Percentiles rank a stretch among this genome's conserved stretches.
Conservation (phyloP, 1,140 invertebrate species). For the Calycopis cecrops region DNA sequence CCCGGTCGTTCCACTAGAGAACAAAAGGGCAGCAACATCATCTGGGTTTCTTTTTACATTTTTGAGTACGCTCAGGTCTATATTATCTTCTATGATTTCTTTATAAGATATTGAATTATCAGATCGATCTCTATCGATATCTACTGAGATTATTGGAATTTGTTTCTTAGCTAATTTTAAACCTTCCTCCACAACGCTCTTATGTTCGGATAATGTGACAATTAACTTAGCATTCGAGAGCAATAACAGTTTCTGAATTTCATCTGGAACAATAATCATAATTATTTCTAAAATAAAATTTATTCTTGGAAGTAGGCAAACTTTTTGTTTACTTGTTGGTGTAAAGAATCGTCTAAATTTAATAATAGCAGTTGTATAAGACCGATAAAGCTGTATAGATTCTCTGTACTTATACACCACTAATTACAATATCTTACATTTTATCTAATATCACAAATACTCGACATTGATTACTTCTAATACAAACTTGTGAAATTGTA, state of each 20-base stretch:
- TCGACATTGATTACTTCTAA: no score
- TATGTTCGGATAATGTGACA: constrained; percentile 77
- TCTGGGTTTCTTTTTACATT: constrained; percentile 51
- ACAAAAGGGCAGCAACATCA: constrained; percentile 77
- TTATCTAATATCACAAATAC: no score
- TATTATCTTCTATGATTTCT: constrained; percentile 65
- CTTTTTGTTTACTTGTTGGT: no score
- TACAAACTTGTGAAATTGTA: no score
- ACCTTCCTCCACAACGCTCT: constrained; percentile 64
- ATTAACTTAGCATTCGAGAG: constrained; percentile 80
- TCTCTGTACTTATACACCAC: no score
- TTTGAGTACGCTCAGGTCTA: constrained; percentile 68
- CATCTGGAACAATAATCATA: constrained; percentile 77
- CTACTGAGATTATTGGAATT: constrained; percentile 76
- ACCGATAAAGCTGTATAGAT: no score
- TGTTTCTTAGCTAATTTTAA: constrained; percentile 57
- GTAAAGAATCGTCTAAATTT: no score
- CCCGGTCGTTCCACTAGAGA: constrained; percentile 92
- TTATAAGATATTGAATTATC: constrained; percentile 75
- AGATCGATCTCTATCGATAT: constrained; percentile 55
- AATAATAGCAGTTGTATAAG: no score
- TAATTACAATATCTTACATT: no score
- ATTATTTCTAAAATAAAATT: constrained; percentile 11
- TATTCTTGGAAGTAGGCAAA: neutral
- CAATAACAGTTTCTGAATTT: constrained; percentile 85